These are phyloP conservation scores for Andrena flavipes DNA, from an alignment of 2,888 invertebrate genomes.

Conservation along the genomic window DNA sequence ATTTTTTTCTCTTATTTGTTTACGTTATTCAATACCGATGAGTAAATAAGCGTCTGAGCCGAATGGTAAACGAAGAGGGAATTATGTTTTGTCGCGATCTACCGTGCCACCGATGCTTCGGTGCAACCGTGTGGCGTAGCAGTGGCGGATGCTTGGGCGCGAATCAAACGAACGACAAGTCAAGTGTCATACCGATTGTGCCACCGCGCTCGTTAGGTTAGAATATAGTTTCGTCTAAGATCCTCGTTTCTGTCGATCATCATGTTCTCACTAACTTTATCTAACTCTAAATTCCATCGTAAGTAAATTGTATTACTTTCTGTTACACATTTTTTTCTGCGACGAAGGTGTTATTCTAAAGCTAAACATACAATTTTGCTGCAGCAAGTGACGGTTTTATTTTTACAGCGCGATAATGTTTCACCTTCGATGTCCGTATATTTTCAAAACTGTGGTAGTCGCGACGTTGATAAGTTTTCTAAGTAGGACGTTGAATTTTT, in stretches of 20 bases:
- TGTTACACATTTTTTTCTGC: neutral
- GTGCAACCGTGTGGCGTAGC: neutral
- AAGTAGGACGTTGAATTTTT: neutral
- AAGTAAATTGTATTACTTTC: neutral
- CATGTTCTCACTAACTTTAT: neutral
- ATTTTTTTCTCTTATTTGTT: neutral
- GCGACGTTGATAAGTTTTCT: neutral
- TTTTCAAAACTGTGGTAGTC: too few relatives aligned
- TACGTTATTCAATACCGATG: neutral
- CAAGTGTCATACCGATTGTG: constrained; percentile 17
- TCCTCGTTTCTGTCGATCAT: constrained; percentile 1
- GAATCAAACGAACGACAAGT: constrained; percentile 25
- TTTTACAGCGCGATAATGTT: too few relatives aligned
- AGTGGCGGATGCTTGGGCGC: constrained; percentile 27
- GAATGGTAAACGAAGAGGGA: neutral
- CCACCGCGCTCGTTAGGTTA: constrained; percentile 38
- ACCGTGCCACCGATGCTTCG: neutral
- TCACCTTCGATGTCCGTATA: too few relatives aligned
- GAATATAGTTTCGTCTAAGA: constrained; percentile 10
- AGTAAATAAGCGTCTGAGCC: constrained; percentile 22
- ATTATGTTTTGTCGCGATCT: neutral
- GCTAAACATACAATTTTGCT: neutral
- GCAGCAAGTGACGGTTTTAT: neutral
- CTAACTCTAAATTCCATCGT: neutral
- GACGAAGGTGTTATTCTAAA: neutral